Evolutionary conservation across 2,797 vertebrate genomes (phyloP), one percentile per base, ranked within the genome.

Genomic region (Squalus acanthias): DNA sequence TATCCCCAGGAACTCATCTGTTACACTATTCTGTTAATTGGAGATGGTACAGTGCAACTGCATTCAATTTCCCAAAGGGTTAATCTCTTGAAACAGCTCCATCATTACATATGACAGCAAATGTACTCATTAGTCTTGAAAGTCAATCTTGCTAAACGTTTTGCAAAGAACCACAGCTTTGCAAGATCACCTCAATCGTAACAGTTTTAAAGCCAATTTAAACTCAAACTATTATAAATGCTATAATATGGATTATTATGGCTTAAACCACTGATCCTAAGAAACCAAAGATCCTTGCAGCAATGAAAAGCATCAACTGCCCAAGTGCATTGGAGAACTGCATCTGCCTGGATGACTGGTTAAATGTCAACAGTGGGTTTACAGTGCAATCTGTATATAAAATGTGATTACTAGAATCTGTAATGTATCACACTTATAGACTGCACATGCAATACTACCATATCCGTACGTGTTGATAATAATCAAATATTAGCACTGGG

Each of bases 401-500:
- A 97, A 97, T 96, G 96, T 97, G 97, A 97, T 97, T 96, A 97
- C 97, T 98, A 98, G 97, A 96, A 97, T 97, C 82, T 67, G 9
- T 96, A 95, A 29, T 50, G 39, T 33, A 57, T 15, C 94, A 95
- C 69, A 74, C 24, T 39, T 67, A 13, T 92, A 65, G 15, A 93
- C 29, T 39, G 8, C 20, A 69, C 24, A 46, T 26, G 24, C 10
- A 93, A 93, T 63, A 63, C 57, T 91, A 57, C 29, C 26, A 33
- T 60, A 95, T 95, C 89, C 20, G 67, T 69, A 46, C 13, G 39
- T 53, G 69, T 12, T 72, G 93, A 53, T 72, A 95, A 89, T 5
- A 57, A 95, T 95, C 46, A 72, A 50, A 72, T 50, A 13, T 93
- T 93, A 93, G 10, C 60, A 57, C 17, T 65, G 26, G 1, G 87